These are phyloP conservation scores for Charina bottae DNA, from an alignment of 2,113 vertebrate species.

Conservation along the genomic window DNA sequence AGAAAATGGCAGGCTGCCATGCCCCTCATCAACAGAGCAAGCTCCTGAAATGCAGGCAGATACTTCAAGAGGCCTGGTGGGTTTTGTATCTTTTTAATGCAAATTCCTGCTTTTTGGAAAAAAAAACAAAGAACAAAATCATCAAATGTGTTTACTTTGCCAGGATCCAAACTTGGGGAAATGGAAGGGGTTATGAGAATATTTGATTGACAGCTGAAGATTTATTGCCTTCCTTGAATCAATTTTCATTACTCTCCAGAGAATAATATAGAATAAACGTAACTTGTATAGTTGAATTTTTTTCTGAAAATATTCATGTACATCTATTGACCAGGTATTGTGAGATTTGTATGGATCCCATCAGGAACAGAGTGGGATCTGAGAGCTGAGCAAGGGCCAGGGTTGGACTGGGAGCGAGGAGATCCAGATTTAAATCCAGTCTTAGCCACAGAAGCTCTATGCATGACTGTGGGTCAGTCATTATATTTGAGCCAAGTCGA, in stretches of 20 bases:
- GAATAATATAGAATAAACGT: background rate
- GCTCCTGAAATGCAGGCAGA: background rate
- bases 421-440: too few species aligned
- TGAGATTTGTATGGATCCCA: background rate
- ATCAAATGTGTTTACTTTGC: background rate
- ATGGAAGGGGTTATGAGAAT: background rate
- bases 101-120: background rate
- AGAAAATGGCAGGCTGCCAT: constrained; percentile 5
- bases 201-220: background rate
- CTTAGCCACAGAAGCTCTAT: too few species aligned
- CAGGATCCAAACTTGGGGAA: background rate
- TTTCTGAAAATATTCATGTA: background rate
- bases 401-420: too few species aligned
- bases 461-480: too few species aligned
- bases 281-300: too few species aligned
- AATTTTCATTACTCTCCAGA: background rate
- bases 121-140: background rate
- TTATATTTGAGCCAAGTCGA: too few species aligned
- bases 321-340: background rate
- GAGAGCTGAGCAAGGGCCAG: background rate
- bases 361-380: background rate
- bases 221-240: background rate
- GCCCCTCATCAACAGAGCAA: background rate
- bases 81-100: background rate
- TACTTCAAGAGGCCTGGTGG: background rate